These are phyloP conservation scores for Lagopus leucura DNA, from an alignment of 2,113 vertebrate genomes.

Conservation along the genomic window DNA sequence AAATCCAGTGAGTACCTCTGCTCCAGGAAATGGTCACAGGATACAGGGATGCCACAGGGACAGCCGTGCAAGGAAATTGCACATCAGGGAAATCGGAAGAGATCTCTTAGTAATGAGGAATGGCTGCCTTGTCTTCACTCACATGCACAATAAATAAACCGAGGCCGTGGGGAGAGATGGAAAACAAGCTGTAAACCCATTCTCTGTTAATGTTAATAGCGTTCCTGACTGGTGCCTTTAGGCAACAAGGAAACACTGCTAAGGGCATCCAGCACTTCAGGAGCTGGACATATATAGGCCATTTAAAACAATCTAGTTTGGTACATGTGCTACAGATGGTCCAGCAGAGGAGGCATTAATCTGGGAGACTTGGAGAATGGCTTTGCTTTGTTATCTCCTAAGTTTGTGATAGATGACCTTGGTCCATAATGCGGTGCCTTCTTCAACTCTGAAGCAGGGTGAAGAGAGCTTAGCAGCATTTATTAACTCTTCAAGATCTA, in stretches of 20 bases:
- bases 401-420: not conserved
- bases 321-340: slow-evolving; percentile 47
- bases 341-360: not conserved
- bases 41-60: accelerated
- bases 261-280: not conserved
- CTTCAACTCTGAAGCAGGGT: not conserved
- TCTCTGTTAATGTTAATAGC: not conserved
- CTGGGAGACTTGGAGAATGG: not conserved
- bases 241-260: slow-evolving; percentile 24
- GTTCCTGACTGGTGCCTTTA: not conserved
- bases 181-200: not conserved
- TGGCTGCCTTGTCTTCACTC: accelerated
- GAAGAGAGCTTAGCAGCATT: not conserved
- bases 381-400: not conserved
- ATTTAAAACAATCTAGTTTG: not conserved
- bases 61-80: not conserved
- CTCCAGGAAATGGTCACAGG: not conserved
- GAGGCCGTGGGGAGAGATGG: not conserved
- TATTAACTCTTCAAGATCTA: not conserved
- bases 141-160: accelerated
- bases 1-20: not conserved
- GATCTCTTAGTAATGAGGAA: not conserved
- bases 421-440: not conserved
- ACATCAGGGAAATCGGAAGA: not conserved
- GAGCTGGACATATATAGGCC: slow-evolving; percentile 14